Base-by-base conservation (phyloP, 2,888 invertebrate genomes). In the Tuta absoluta region DNA sequence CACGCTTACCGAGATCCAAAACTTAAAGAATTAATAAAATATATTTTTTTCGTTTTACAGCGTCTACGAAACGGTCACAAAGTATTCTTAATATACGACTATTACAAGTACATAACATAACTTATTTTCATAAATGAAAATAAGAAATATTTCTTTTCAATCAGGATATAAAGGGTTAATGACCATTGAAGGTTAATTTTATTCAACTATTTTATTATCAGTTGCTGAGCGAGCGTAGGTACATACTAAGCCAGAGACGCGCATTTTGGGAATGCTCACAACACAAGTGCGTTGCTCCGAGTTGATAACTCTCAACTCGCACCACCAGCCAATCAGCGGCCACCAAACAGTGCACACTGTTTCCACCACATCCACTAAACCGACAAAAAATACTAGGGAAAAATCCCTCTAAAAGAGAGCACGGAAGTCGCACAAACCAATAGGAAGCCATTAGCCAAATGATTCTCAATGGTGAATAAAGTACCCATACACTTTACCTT, bases 241-340 rank as follows among this genome's bases (percentile, higher is more conserved):
- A 45, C 45, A 8, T n/a, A 17, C 63, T 70, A 64, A 68, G 68
- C 68, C 64, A 68, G 63, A 65, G 66, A 62, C 66, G 65, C 65
- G 66, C 64, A 71, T 73, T 76, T 76, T 69, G 71, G 73, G 69
- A 70, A 67, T 71, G 71, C 64, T 66, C 67, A 69, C 65, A 76
- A 82, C 67, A 69, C 65, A 76, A 82, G 89, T 87, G 73, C 86
- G 79, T 85, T 87, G 86, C 85, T 86, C 87, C 77, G 75, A 67
- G 72, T 79, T 88, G 89, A 89, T 89, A 89, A 89, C 76, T 86
- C 81, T 82, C 82, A 77, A 79, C 81, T 82, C 82, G 77, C 78
- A 80, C 77, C 74, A 71, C 72, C 74, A 75, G 72, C 82, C 84
- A 85, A 85, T 86, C 77, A 73, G 68, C 68, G 64, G 64, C 65